Evolutionary conservation across 1,140 invertebrate species (phyloP).

Genomic region (Pseudomyrmex sp.): DNA sequence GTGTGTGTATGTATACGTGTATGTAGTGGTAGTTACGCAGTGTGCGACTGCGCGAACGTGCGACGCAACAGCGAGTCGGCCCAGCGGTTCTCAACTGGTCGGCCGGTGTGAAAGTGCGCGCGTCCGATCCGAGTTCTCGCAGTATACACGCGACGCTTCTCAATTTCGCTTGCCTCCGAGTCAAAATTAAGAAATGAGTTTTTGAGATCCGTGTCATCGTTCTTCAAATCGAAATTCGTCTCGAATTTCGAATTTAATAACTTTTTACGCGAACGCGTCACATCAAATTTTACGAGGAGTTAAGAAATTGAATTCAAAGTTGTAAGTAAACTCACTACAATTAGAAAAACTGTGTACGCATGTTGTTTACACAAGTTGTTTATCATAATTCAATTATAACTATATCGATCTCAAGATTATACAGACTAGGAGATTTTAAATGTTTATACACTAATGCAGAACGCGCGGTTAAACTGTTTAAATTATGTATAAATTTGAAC

Average conservation of each 20-base stretch:
- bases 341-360: not conserved
- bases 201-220: not conserved
- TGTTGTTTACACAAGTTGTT: not conserved
- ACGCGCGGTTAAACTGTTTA: not conserved
- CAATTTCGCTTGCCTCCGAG: not conserved
- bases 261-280: not conserved
- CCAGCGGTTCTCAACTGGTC: constrained; percentile 58
- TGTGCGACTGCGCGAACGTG: constrained; percentile 47
- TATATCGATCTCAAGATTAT: not conserved
- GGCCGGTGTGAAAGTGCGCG: constrained; percentile 64
- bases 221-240: not conserved
- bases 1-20: not conserved
- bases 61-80: constrained; percentile 52
- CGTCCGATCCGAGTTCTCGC: not conserved
- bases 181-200: not conserved
- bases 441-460: not conserved
- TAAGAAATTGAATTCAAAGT: constrained; percentile 7
- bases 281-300: not conserved
- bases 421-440: not conserved
- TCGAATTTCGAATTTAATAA: not conserved
- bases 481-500: constrained; percentile 24
- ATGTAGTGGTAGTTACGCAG: not conserved
- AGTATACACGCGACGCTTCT: not conserved
- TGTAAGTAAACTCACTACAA: not conserved
- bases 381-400: not conserved